Conservation (phyloP, 2,888 invertebrate genomes). For the Bibio marci region DNA sequence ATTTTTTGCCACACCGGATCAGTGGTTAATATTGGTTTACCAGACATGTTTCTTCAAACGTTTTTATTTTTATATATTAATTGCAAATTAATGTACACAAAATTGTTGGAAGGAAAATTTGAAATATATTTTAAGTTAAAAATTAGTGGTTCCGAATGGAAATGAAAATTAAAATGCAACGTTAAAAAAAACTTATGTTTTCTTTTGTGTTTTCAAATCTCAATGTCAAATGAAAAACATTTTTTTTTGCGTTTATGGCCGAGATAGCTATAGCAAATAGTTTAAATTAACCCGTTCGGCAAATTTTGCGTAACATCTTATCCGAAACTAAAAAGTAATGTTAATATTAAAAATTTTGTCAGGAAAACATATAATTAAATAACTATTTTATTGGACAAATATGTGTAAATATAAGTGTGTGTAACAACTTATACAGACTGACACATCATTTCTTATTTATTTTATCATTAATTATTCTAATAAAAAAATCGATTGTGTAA, state of each 20-base stretch:
- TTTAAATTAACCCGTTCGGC: too few species aligned
- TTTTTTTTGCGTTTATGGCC: conserved; percentile 3
- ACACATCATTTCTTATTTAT: too few species aligned
- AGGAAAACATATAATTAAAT: too few species aligned
- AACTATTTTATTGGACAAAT: too few species aligned
- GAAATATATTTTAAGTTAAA: background rate
- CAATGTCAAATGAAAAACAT: conserved; percentile 32
- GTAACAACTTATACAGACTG: too few species aligned
- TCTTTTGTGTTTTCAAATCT: conserved; percentile 7
- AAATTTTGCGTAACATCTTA: too few species aligned
- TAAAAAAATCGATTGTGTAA: too few species aligned
- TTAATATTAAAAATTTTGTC: too few species aligned
- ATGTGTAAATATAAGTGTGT: too few species aligned
- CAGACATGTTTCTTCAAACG: conserved; percentile 27
- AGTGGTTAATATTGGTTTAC: conserved; percentile 35
- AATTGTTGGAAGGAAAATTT: background rate
- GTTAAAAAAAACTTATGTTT: background rate
- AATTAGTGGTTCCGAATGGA: background rate
- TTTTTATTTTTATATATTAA: background rate
- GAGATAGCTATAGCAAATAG: too few species aligned
- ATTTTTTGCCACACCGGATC: conserved; percentile 62
- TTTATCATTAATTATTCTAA: too few species aligned
- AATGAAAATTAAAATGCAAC: background rate
- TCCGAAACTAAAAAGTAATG: too few species aligned
- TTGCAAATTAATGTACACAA: background rate